phyloP scores from a whole-genome alignment of 2,888 invertebrate species.

The Drosophila austrosaltans region DNA sequence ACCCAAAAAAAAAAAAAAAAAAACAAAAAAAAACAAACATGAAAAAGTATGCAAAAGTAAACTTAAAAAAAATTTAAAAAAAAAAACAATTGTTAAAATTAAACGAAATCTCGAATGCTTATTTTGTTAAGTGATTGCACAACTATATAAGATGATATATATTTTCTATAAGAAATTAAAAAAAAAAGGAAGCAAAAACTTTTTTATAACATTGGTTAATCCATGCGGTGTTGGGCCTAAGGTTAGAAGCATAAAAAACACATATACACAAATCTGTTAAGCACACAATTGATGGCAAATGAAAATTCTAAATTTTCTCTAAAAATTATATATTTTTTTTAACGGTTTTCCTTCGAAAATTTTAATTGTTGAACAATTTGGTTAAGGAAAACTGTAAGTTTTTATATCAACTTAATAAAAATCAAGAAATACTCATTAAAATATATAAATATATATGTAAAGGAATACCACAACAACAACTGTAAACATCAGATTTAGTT shows the following conservation, averaged over 20 bases:
- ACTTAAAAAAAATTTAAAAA: conserved; percentile 8
- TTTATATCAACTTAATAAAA: conserved; percentile 36
- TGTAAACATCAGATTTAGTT: conserved; percentile 43
- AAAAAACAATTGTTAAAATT: conserved; percentile 9
- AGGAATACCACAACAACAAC: conserved; percentile 5
- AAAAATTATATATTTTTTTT: conserved; percentile 31
- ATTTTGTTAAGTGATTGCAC: conserved; percentile 24
- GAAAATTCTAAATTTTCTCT: conserved; percentile 72
- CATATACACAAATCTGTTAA: conserved; percentile 41
- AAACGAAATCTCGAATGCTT: conserved; percentile 69
- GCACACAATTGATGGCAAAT: conserved; percentile 17
- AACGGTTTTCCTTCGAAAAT: conserved; percentile 14
- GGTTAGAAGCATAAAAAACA: conserved; percentile 74
- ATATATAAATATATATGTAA: conserved; percentile 34
- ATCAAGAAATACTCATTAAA: conserved; percentile 73
- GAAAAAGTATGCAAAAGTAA: background rate
- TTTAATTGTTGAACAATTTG: conserved; percentile 72
- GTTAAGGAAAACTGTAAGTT: conserved; percentile 39
- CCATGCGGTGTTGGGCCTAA: conserved; percentile 72
- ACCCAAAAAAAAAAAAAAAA: conserved; percentile 4
- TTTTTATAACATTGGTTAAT: conserved; percentile 59
- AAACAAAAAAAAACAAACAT: background rate
- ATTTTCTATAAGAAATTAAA: conserved; percentile 51
- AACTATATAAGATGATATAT: conserved; percentile 28
- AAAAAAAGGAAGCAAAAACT: conserved; percentile 27